Conservation (phyloP, 2,113 vertebrate species). For the Rhadina sibilatrix region DNA sequence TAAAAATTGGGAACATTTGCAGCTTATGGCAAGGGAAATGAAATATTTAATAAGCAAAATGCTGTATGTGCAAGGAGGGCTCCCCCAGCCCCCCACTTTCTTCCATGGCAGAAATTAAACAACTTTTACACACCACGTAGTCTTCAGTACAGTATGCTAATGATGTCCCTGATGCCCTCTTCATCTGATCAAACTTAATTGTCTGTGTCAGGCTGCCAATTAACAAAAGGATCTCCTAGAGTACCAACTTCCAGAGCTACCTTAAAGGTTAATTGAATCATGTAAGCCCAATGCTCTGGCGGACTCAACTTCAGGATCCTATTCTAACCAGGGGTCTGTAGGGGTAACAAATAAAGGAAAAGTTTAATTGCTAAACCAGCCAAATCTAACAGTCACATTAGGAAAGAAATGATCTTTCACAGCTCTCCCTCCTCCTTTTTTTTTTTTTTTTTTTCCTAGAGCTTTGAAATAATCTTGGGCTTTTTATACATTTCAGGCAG, state of each 20-base stretch:
- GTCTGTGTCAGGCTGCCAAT: conserved; percentile 83
- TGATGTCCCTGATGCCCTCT: conserved; percentile 78
- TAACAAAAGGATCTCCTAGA: conserved; percentile 75
- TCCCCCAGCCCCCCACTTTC: conserved; percentile 57
- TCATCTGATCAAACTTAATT: conserved; percentile 83
- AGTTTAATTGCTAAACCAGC: conserved; percentile 50
- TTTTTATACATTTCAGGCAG: background rate
- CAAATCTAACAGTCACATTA: conserved; percentile 7
- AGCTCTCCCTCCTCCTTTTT: background rate
- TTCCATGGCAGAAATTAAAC: conserved; percentile 78
- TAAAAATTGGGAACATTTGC: conserved; percentile 14
- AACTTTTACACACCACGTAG: conserved; percentile 75
- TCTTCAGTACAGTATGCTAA: conserved; percentile 80
- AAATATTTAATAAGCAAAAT: conserved; percentile 67
- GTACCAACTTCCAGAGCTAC: conserved; percentile 78
- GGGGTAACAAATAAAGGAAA: conserved; percentile 67
- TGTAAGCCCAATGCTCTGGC: conserved; percentile 70
- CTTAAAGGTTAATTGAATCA: conserved; percentile 87
- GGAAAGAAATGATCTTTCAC: conserved; percentile 42
- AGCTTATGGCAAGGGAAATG: conserved; percentile 43
- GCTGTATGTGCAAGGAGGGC: conserved; percentile 20
- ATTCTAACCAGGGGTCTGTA: conserved; percentile 61
- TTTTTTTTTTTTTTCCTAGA: background rate
- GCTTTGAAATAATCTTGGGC: conserved; percentile 1
- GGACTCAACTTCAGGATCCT: conserved; percentile 70